Evolutionary conservation across 2,888 invertebrate species (phyloP), one percentile per base, ranked within the genome.

Genomic region (Eurytoma adleriae): DNA sequence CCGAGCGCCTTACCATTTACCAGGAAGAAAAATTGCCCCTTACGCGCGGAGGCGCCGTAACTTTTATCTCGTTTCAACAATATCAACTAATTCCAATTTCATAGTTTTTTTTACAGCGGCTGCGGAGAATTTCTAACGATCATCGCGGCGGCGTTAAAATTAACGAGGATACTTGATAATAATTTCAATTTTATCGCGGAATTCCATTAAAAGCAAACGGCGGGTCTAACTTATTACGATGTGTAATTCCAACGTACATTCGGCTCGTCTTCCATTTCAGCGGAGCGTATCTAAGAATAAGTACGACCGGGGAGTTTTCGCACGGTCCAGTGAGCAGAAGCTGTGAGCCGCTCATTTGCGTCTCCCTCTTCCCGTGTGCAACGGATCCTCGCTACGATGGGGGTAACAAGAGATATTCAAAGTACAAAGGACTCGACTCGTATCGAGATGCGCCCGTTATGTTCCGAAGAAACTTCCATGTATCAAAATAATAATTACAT

Each of bases 401-500:
- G 13, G 40, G 27, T 71, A 71, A 71, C 78, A 66, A 71, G 71
- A 71, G 14, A 64, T 71, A 71, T 78, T 72, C 57, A 64, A 72
- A 77, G 79, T 78, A 82, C 79, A 69, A 56, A 68, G 74, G 78
- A 56, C 73, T 77, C 62, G 64, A 56, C 27, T 59, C 66, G 48
- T 66, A 54, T 18, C 20, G 50, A 52, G n/a, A 40, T 56, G 16
- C 27, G 12, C 40, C 10, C 27, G 61, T 61, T 14, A 24, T 52
- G 7, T 67, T n/a, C 20, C 66, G 24, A 24, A 24, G 24, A 24
- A 24, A 24, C 24, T 24, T 24, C 2, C 1, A 24, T 24, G 2
- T 24, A 24, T 24, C 24, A 24, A 24, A 24, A 24, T 24, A 24
- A 24, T 24, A 24, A 24, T 24, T 24, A 2, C 24, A 24, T 24